These are phyloP conservation scores for Leptinotarsa lineolata DNA, from an alignment of 1,140 invertebrate species.

Conservation along the genomic window DNA sequence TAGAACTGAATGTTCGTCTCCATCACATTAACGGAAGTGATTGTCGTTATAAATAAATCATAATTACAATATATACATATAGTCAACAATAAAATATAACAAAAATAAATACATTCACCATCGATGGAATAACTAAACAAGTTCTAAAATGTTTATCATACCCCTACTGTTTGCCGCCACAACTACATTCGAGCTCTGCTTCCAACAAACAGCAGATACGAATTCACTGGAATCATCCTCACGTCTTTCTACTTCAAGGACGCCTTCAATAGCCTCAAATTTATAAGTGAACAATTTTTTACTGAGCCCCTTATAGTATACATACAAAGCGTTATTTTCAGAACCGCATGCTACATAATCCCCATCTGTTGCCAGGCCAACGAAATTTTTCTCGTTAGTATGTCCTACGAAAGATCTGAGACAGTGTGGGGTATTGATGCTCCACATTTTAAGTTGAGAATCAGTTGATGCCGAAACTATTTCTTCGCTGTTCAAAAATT, in stretches of 20 bases:
- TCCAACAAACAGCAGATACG: conserved; percentile 95
- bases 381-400: conserved; percentile 96
- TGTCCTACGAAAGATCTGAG: conserved; percentile 90
- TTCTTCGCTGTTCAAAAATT: conserved; percentile 87
- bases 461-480: conserved; percentile 96
- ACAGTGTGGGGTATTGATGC: conserved; percentile 78
- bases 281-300: conserved; percentile 87
- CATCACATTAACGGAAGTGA: background rate
- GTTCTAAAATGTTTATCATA: conserved; percentile 84
- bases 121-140: conserved; percentile 60
- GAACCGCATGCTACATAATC: conserved; percentile 95
- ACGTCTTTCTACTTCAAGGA: conserved; percentile 75
- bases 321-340: conserved; percentile 92
- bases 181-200: conserved; percentile 82
- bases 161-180: conserved; percentile 96
- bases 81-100: conserved; percentile 10
- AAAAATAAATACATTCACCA: conserved; percentile 9
- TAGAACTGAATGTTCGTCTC: background rate
- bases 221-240: conserved; percentile 91
- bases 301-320: conserved; percentile 91
- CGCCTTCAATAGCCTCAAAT: conserved; percentile 83
- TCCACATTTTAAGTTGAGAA: conserved; percentile 93
- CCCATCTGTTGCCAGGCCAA: conserved; percentile 93
- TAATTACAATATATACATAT: conserved; percentile 15
- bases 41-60: background rate